These are phyloP conservation scores for Cichlasoma orientale DNA, from an alignment of 2,797 vertebrate species.

Conservation along the genomic window DNA sequence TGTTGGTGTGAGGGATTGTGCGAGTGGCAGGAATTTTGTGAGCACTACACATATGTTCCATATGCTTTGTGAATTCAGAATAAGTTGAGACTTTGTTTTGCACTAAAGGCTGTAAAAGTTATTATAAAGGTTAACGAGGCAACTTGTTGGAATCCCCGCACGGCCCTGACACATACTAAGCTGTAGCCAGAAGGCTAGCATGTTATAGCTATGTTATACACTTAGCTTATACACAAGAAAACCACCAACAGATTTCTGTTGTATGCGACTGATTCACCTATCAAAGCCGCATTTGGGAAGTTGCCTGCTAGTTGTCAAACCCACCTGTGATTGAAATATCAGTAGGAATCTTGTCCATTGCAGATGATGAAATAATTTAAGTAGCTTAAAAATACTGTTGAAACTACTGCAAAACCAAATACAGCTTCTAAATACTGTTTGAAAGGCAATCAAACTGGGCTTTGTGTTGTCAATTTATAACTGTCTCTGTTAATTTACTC, in stretches of 20 bases:
- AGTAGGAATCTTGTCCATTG: neutral
- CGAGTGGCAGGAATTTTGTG: neutral
- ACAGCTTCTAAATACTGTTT: neutral
- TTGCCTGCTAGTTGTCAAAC: neutral
- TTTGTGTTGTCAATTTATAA: neutral
- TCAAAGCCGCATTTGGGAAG: neutral
- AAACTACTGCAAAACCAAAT: neutral
- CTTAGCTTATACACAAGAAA: too few species aligned
- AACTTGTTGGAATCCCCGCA: neutral
- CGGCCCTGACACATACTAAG: neutral
- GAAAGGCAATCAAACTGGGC: neutral
- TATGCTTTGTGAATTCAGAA: neutral
- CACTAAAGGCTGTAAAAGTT: neutral
- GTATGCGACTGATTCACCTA: neutral
- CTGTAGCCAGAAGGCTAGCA: neutral
- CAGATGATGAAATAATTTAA: too few species aligned
- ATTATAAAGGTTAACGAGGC: neutral
- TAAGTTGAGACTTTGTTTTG: neutral
- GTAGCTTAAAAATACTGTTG: fast-evolving
- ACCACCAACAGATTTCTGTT: neutral
- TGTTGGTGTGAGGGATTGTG: neutral
- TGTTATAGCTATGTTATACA: neutral
- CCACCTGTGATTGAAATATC: neutral
- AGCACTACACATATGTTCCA: neutral
- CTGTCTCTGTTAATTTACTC: neutral